These are phyloP conservation scores for Lagopus leucura DNA, from an alignment of 2,113 vertebrate species.

Conservation along the genomic window DNA sequence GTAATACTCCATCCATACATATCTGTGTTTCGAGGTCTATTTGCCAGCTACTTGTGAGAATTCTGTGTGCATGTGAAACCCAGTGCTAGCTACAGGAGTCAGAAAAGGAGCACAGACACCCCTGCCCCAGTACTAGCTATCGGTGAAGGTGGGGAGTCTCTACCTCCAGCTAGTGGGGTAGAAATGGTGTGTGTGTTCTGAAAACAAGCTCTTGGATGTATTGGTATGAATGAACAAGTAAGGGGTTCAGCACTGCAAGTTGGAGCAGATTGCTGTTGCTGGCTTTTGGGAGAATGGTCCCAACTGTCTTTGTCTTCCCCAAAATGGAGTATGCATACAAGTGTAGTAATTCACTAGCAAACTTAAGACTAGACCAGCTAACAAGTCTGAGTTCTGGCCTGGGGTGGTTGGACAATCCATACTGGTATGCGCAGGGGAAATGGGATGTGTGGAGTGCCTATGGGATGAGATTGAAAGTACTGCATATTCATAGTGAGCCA, in stretches of 20 bases:
- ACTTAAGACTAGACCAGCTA: background rate
- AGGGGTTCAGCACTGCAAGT: background rate
- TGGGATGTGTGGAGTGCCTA: fast-evolving
- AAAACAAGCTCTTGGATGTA: background rate
- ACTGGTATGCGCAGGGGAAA: background rate
- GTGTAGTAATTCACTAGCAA: background rate
- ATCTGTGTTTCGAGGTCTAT: background rate
- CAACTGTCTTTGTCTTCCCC: background rate
- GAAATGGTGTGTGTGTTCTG: fast-evolving
- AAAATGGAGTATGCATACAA: background rate
- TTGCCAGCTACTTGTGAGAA: background rate
- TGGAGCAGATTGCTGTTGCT: fast-evolving
- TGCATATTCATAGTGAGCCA: background rate
- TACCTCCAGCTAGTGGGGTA: background rate
- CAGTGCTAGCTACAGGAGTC: background rate
- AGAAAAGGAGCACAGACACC: background rate
- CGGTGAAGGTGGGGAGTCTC: background rate
- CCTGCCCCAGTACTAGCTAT: too few relatives aligned
- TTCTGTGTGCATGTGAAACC: background rate
- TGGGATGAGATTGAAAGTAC: background rate
- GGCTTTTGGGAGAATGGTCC: background rate
- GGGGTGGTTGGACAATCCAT: fast-evolving
- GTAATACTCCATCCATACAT: background rate
- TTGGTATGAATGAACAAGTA: background rate
- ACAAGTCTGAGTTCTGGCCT: fast-evolving